Evolutionary conservation across 1,140 invertebrate genomes (phyloP), one percentile per base, ranked within the genome.

Genomic region (Plodia interpunctella): DNA sequence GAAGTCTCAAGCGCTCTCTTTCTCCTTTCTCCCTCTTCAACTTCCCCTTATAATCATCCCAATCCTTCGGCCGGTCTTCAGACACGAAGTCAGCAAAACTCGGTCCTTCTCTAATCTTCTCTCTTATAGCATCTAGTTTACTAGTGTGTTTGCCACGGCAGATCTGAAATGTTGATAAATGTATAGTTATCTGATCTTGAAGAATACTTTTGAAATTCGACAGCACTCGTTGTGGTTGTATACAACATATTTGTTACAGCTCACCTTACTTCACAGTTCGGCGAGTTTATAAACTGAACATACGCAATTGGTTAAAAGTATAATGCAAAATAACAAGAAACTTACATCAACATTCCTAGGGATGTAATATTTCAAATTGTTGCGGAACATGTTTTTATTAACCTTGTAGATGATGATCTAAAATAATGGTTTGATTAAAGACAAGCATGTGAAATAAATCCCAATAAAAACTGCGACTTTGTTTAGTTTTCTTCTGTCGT

Each of bases 21-120:
- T 98, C 96, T 4, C 96, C 95, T 76, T 95, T 96, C 61, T 94
- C 94, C 57, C 95, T 90, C 72, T 95, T 95, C n/a, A 98, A 89
- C 88, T 97, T 96, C 25, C 95, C 95, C 63, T 94, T 91, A 79
- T 96, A 97, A 19, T 91, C 89, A 21, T 92, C 81, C 92, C 92
- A 94, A 30, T 91, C 87, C 57, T 87, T 89, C 1, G 89, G 81
- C 49, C 91, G 84, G 15, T 94, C 92, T 49, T 92, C 91, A 21
- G 91, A 80, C 10, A 93, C 82, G 76, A 95, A 95, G 57, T 95
- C 93, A 63, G 92, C 89, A 52, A 95, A 86, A 57, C 86, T 90
- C 0, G 94, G 94, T 0, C 94, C 94, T 70, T 90, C 91, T 13
- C 90, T 78, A 8, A 94, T 76, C 62, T 92, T 92, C 70, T 94